Base-by-base conservation (phyloP, 92 coral and sea anemone species). In the Porites lobata region DNA sequence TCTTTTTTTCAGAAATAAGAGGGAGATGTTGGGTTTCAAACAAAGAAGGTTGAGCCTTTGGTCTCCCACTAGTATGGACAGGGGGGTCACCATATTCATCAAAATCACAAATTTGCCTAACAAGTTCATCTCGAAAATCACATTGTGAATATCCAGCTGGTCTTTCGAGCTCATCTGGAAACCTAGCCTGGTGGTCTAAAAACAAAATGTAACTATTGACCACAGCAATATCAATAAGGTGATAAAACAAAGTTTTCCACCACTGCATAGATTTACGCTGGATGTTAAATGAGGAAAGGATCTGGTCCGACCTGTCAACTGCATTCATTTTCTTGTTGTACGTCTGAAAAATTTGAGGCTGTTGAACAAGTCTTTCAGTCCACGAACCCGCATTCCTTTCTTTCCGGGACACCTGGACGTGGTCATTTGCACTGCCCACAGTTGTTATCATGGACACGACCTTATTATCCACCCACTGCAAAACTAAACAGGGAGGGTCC, bases 171-270 rank as follows among this genome's bases (percentile, higher is more conserved):
- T 90, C 92, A 2, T 38, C 47, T 29, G 90, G 94, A 83, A 71
- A 50, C 29, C 70, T 26, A 8, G 87, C 87, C 24, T 50, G 72
- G 58, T 94, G 94, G 24, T 59, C 57, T 57, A 69, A 56, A 76
- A 87, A 91, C 6, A 91, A 76, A 15, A 88, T 81, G 47, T 43
- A 77, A 74, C 93, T 84, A 51, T 93, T 93, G 18, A 93, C 93
- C 26, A 86, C 83, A 26, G 94, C 93, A 3, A 86, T 94, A n/a
- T 91, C 92, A 17, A 91, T 73, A 54, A 89, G 61, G 79, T 90
- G 96, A 65, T 90, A 93, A 65, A 90, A 90, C 14, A 87, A 10
- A 19, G 86, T 79, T 71, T 90, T 90, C 92, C 94, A 93, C 96
- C 93, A 92, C 59, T 85, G 82, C 63, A 85, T 4, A 11, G 82